A percentile compares a stretch with the other conserved stretches of the same genome.
phyloP scores from a whole-genome alignment of 2,888 invertebrate genomes.

The Gandaritis pyraliata region DNA sequence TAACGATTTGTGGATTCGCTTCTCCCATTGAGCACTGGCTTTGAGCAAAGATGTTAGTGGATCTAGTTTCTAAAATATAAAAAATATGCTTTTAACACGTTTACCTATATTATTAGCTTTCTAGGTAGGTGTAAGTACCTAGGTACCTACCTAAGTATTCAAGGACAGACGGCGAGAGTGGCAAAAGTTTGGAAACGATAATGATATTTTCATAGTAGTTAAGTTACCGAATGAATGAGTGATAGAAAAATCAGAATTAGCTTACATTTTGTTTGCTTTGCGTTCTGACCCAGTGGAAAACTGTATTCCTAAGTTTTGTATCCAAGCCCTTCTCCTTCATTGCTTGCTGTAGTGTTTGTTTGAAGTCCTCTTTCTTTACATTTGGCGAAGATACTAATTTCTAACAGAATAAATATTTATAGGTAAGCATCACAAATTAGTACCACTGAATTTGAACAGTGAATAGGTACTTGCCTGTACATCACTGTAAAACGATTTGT shows the following conservation, averaged over 20 bases:
- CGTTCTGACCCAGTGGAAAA: constrained; percentile 91
- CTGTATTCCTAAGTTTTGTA: constrained; percentile 92
- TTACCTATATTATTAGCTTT: no score
- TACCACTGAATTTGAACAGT: constrained; percentile 1
- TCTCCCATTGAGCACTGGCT: constrained; percentile 96
- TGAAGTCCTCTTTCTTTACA: constrained; percentile 91
- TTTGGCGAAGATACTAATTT: constrained; percentile 90
- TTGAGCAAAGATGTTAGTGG: constrained; percentile 91
- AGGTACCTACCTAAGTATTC: not conserved
- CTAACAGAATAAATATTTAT: constrained; percentile 69
- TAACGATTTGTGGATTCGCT: constrained; percentile 95
- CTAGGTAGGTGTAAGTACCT: not conserved
- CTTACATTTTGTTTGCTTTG: constrained; percentile 77
- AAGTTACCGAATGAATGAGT: no score
- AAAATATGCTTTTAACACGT: no score
- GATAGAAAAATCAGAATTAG: not conserved
- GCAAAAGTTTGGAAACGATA: no score
- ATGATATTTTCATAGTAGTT: no score
- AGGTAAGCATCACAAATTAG: not conserved
- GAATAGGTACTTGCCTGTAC: constrained; percentile 86
- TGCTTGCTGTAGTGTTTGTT: constrained; percentile 89
- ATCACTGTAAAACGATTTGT: constrained; percentile 90
- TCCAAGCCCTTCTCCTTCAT: constrained; percentile 92
- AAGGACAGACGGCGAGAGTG: no score
- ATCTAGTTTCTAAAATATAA: constrained; percentile 80